Conservation (phyloP, 92 coral and sea anemone species). For the Parazoanthus atlanticus region DNA sequence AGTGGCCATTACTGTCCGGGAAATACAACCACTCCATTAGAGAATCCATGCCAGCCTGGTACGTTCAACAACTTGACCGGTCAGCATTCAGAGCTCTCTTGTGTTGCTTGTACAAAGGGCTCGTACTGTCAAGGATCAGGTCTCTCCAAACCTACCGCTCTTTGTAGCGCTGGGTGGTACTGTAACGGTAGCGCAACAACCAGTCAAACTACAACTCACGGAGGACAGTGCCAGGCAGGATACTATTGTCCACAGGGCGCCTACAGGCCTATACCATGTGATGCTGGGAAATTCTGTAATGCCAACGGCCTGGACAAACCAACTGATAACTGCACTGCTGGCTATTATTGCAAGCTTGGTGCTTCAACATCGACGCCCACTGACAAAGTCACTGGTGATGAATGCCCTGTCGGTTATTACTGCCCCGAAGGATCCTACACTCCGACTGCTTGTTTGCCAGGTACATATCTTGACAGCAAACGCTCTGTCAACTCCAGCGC, state of each 20-base stretch:
- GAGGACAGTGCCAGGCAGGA: slow-evolving; percentile 90
- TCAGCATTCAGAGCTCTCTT: slow-evolving; percentile 69
- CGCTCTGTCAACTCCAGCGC: slow-evolving; percentile 73
- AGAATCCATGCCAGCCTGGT: slow-evolving; percentile 87
- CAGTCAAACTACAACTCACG: slow-evolving; percentile 85
- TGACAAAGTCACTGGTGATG: slow-evolving; percentile 80
- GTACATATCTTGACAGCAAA: slow-evolving; percentile 77
- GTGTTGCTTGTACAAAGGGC: slow-evolving; percentile 81
- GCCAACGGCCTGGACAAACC: slow-evolving; percentile 80
- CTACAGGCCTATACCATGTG: slow-evolving; percentile 68
- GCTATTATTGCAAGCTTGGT: slow-evolving; percentile 78
- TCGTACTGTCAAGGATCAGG: slow-evolving; percentile 94
- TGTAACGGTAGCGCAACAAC: slow-evolving; percentile 89
- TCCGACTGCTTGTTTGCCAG: slow-evolving; percentile 84
- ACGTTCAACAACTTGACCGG: slow-evolving; percentile 82
- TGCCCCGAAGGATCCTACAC: slow-evolving; percentile 82
- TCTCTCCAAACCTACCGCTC: slow-evolving; percentile 85
- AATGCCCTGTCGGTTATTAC: slow-evolving; percentile 80
- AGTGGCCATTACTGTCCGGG: slow-evolving; percentile 89
- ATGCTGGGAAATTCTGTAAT: slow-evolving; percentile 91
- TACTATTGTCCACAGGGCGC: slow-evolving; percentile 90
- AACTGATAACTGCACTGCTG: slow-evolving; percentile 86
- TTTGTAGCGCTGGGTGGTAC: slow-evolving; percentile 96
- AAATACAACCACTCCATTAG: slow-evolving; percentile 66
- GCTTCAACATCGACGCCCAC: slow-evolving; percentile 76